Evolutionary conservation across 2,888 invertebrate genomes (phyloP).

Genomic region (Halocaridina rubra): DNA sequence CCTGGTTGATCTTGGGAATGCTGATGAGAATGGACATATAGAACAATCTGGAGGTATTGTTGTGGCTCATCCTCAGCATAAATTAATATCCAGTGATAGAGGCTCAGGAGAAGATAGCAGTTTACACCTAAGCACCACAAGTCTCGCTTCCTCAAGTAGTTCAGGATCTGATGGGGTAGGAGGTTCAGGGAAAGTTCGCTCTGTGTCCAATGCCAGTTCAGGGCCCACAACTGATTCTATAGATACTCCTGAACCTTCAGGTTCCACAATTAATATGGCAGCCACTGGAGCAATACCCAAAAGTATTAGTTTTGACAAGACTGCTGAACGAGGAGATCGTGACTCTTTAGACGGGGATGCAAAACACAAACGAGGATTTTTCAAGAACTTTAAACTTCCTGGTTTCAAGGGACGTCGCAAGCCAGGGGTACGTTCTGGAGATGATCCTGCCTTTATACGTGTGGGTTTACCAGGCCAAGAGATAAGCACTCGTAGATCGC

Average conservation of each 20-base stretch:
- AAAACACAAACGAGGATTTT: constrained; percentile 76
- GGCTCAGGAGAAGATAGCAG: constrained; percentile 53
- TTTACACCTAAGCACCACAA: constrained; percentile 72
- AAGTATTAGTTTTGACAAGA: constrained; percentile 91
- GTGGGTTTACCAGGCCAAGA: constrained; percentile 17
- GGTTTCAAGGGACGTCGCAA: constrained; percentile 75
- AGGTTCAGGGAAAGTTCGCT: constrained; percentile 36
- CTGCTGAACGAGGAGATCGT: constrained; percentile 83
- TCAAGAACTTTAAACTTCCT: constrained; percentile 79
- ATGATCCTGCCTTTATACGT: constrained; percentile 30
- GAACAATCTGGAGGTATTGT: not conserved
- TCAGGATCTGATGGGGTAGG: constrained; percentile 49
- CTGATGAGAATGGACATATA: constrained; percentile 2
- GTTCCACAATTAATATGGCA: constrained; percentile 41
- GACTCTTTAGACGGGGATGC: constrained; percentile 70
- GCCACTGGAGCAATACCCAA: constrained; percentile 84
- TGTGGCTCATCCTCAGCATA: constrained; percentile 35
- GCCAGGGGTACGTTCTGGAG: constrained; percentile 64
- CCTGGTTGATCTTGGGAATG: constrained; percentile 21
- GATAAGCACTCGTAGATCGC: constrained; percentile 20
- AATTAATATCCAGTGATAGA: constrained; percentile 45
- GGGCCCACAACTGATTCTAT: constrained; percentile 34
- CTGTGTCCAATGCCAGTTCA: constrained; percentile 9
- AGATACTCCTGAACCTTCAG: constrained; percentile 37
- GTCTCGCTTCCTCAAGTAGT: constrained; percentile 72